Percentiles rank a stretch among this genome's conserved stretches.
Evolutionary conservation across 2,888 invertebrate species (phyloP).

Genomic region (Druceiella hillmani): DNA sequence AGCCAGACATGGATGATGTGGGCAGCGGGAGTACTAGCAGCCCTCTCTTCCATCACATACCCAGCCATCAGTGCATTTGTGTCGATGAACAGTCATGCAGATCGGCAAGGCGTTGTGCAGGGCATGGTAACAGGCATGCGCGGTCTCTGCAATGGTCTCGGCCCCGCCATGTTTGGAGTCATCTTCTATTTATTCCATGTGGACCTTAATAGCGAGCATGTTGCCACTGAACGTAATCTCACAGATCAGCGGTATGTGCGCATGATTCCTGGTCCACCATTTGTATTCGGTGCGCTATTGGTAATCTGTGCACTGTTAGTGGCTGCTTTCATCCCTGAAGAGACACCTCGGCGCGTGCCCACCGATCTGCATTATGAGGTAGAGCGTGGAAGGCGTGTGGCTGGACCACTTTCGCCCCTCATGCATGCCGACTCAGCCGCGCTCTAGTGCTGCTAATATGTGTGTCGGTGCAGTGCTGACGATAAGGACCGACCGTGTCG

Average conservation of each 20-base stretch:
- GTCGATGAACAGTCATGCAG: slow-evolving; percentile 95
- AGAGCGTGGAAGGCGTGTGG: slow-evolving; percentile 71
- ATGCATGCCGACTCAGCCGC: slow-evolving; percentile 73
- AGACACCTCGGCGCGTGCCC: slow-evolving; percentile 51
- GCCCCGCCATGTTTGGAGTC: slow-evolving; percentile 97
- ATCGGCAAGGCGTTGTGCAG: slow-evolving; percentile 93
- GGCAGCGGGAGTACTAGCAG: slow-evolving; percentile 95
- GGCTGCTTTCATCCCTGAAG: slow-evolving; percentile 79
- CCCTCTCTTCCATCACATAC: slow-evolving; percentile 94
- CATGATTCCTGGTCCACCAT: slow-evolving; percentile 95
- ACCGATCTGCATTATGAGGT: slow-evolving; percentile 77
- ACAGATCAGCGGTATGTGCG: slow-evolving; percentile 54
- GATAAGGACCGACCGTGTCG: too few species aligned
- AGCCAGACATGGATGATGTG: slow-evolving; percentile 99
- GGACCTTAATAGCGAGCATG: slow-evolving; percentile 79
- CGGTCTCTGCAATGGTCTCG: slow-evolving; percentile 95
- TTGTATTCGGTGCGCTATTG: slow-evolving; percentile 94
- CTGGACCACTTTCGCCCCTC: slow-evolving; percentile 72
- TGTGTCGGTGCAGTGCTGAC: too few species aligned
- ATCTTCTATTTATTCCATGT: slow-evolving; percentile 99
- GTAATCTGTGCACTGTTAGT: slow-evolving; percentile 94
- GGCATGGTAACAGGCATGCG: slow-evolving; percentile 99
- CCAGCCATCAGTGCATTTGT: slow-evolving; percentile 99
- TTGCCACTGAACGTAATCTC: slow-evolving; percentile 29
- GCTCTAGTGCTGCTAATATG: slow-evolving; percentile 56